phyloP scores from a whole-genome alignment of 1,140 invertebrate species.

The Drosophila novamexicana region DNA sequence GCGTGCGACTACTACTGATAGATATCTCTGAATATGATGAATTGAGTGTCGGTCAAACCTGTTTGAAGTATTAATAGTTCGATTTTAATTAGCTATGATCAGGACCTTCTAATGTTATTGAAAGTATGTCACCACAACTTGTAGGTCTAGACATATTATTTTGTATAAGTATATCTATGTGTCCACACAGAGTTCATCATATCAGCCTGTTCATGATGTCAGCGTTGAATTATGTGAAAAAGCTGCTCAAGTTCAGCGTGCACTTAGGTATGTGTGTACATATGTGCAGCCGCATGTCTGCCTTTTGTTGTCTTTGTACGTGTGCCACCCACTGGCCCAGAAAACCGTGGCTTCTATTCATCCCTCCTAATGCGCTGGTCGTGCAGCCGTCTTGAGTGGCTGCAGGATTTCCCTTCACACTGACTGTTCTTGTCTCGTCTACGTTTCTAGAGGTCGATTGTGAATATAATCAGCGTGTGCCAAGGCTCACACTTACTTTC shows the following conservation, averaged over 20 bases:
- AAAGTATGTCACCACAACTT: constrained; percentile 10
- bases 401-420: constrained; percentile 36
- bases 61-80: constrained; percentile 10
- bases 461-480: constrained; percentile 31
- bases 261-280: constrained; percentile 43
- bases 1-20: constrained; percentile 46
- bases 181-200: background rate
- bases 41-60: background rate
- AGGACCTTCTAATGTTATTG: background rate
- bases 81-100: background rate
- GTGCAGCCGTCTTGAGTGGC: constrained; percentile 47
- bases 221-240: constrained; percentile 24
- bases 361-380: constrained; percentile 5
- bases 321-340: constrained; percentile 61
- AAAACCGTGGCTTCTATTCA: constrained; percentile 31
- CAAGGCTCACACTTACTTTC: constrained; percentile 54
- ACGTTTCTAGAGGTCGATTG: constrained; percentile 42
- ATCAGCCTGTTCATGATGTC: constrained; percentile 36
- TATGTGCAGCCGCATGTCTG: background rate
- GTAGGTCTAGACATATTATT: too few species aligned
- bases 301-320: constrained; percentile 25
- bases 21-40: constrained; percentile 25
- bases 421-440: constrained; percentile 15
- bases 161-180: too few species aligned
- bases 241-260: constrained; percentile 73